Percentiles rank a stretch among this genome's conserved stretches.
Conservation (phyloP, 2,888 invertebrate species). For the Limenitis camilla region DNA sequence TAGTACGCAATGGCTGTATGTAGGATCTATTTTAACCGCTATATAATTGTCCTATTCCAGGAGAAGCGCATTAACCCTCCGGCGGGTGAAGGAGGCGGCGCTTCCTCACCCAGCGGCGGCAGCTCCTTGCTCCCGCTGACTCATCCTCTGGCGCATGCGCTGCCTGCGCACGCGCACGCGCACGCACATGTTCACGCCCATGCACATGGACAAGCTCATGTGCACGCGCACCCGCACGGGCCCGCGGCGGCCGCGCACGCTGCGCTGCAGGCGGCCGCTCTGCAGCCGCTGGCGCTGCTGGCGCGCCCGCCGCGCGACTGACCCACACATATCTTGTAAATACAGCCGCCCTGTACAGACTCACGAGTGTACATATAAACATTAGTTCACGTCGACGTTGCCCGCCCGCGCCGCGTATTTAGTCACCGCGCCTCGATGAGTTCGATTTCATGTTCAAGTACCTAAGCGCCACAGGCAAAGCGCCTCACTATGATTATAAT, state of each 20-base stretch:
- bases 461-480: no score
- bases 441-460: constrained; percentile 8
- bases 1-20: no score
- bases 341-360: constrained; percentile 27
- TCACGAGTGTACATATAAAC: constrained; percentile 26
- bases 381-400: constrained; percentile 19
- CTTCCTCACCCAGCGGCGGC: constrained; percentile 67
- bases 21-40: no score
- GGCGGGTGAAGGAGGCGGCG: constrained; percentile 62
- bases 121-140: constrained; percentile 49
- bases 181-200: constrained; percentile 43
- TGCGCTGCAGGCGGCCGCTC: constrained; percentile 62
- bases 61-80: constrained; percentile 96
- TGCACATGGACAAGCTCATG: constrained; percentile 58
- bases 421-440: constrained; percentile 8
- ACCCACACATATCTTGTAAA: constrained; percentile 43
- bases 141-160: constrained; percentile 40
- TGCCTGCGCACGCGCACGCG: constrained; percentile 59
- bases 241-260: constrained; percentile 71
- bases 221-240: constrained; percentile 73
- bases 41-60: constrained; percentile 28
- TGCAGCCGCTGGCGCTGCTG: constrained; percentile 50
- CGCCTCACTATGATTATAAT: no score
- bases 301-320: constrained; percentile 53
- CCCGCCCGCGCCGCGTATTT: constrained; percentile 13